These are phyloP conservation scores for Ctenomys sociabilis DNA, from an alignment of 2,113 vertebrate genomes.

Conservation along the genomic window DNA sequence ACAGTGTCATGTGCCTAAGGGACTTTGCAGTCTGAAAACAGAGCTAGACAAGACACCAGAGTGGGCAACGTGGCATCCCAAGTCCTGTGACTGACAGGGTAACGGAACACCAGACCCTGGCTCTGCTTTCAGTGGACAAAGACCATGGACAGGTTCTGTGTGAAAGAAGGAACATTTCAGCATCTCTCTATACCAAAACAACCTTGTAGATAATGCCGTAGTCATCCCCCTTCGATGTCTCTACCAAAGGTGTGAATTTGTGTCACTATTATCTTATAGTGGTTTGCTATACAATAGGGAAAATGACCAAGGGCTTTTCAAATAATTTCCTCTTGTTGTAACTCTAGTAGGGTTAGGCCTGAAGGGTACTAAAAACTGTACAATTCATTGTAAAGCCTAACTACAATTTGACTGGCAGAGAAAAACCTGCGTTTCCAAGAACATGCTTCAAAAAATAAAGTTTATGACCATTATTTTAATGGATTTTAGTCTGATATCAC, in stretches of 20 bases:
- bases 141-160: neutral
- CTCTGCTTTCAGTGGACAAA: neutral
- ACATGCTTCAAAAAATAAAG: neutral
- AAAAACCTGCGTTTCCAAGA: neutral
- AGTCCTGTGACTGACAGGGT: too few species aligned
- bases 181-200: neutral
- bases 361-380: neutral
- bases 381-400: neutral
- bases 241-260: neutral
- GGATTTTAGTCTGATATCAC: neutral
- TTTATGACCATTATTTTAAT: neutral
- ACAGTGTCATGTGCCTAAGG: neutral
- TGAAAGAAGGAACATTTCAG: neutral
- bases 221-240: neutral
- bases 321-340: neutral
- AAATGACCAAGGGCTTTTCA: neutral
- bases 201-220: fast-evolving
- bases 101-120: too few species aligned
- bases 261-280: neutral
- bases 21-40: neutral
- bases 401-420: neutral
- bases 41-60: neutral
- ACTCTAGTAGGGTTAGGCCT: neutral
- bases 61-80: neutral
- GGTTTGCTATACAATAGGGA: neutral